Evolutionary conservation across 2,797 vertebrate genomes (phyloP).

Genomic region (Sebastes taczanowskii): DNA sequence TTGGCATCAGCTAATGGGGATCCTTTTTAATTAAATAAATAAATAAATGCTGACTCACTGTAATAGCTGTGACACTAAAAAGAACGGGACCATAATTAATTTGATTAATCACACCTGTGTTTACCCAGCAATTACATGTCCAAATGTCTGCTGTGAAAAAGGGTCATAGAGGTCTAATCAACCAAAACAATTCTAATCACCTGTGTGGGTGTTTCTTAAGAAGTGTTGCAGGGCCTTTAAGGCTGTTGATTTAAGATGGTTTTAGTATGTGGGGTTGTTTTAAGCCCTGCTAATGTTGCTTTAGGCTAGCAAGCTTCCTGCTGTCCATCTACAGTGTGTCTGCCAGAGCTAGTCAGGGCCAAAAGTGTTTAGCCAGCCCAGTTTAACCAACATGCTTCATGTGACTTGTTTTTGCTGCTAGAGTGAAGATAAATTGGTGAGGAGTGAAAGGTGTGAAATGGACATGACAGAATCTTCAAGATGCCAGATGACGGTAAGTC

Average conservation of each 20-base stretch:
- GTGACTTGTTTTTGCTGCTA: neutral
- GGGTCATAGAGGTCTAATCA: neutral
- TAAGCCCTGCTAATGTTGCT: neutral
- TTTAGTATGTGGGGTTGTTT: neutral
- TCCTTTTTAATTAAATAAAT: no score
- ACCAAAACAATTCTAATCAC: neutral
- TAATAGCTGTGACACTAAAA: rapidly evolving
- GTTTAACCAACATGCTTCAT: neutral
- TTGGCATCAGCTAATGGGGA: no score
- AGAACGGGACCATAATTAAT: no score
- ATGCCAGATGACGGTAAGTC: neutral
- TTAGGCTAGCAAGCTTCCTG: neutral
- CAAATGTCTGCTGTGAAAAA: no score
- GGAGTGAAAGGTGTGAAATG: neutral
- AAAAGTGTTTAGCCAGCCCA: neutral
- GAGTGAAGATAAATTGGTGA: neutral
- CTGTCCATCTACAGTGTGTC: neutral
- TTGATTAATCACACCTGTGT: no score
- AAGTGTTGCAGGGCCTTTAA: neutral
- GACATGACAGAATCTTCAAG: neutral
- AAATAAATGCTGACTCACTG: no score
- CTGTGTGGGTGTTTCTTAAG: neutral
- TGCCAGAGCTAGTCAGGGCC: neutral
- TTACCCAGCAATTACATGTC: no score
- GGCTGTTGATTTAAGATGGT: neutral